Evolutionary conservation across 2,113 vertebrate genomes (phyloP).

Genomic region (Cariama cristata): DNA sequence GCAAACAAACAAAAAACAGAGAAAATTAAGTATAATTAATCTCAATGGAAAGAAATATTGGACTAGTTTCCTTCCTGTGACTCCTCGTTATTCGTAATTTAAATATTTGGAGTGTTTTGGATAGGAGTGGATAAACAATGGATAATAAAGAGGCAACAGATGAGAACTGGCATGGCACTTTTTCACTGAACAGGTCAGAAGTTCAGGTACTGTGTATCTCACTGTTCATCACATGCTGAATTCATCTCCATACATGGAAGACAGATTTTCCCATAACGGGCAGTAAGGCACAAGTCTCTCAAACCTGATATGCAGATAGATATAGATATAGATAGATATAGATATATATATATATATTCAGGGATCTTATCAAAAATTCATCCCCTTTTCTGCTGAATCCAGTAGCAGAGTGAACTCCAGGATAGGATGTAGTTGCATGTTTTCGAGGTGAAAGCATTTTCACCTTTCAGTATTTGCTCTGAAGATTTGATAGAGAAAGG

Average conservation of each 20-base stretch:
- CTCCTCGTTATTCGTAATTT: conserved; percentile 60
- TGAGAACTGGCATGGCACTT: not conserved
- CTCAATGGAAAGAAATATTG: conserved; percentile 45
- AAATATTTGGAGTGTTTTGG: conserved; percentile 43
- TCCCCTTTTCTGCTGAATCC: not conserved
- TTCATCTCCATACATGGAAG: not conserved
- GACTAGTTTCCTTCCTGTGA: conserved; percentile 13
- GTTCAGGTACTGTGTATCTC: not conserved
- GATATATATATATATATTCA: not conserved
- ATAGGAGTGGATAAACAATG: not conserved
- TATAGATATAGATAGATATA: too few species aligned
- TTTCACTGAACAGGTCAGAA: not conserved
- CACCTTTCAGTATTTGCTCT: not conserved
- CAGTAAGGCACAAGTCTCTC: not conserved
- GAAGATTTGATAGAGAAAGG: not conserved
- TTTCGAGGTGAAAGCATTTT: not conserved
- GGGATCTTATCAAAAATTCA: not conserved
- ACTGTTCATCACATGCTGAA: not conserved
- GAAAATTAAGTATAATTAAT: conserved; percentile 60
- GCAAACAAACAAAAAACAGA: not conserved
- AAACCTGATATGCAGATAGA: not conserved
- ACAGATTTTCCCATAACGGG: not conserved
- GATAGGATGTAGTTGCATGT: not conserved
- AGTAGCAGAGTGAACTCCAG: not conserved
- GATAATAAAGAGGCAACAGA: not conserved